These are phyloP conservation scores for Halictus ligatus DNA, from an alignment of 2,888 invertebrate genomes.

Conservation along the genomic window DNA sequence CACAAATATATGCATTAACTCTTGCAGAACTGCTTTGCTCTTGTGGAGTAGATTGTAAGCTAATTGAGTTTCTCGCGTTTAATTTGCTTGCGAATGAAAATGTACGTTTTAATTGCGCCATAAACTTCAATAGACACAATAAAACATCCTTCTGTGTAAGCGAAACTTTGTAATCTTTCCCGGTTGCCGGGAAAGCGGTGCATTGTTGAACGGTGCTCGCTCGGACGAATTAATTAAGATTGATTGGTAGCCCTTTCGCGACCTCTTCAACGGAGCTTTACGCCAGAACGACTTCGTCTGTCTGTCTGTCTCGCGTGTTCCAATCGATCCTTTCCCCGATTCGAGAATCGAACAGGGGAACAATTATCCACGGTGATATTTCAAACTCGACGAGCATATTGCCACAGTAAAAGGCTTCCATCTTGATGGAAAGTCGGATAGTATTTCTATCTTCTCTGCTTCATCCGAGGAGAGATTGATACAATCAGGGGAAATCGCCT, in stretches of 20 bases:
- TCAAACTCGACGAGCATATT: conserved; percentile 25
- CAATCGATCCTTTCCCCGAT: conserved; percentile 17
- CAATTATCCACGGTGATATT: conserved; percentile 24
- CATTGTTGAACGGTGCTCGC: conserved; percentile 24
- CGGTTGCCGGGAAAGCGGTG: neutral
- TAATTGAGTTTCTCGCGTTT: neutral
- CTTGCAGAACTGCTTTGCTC: neutral
- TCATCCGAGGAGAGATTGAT: neutral
- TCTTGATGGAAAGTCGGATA: neutral
- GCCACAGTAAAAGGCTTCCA: neutral
- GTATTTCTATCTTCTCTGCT: neutral
- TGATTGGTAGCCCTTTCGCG: conserved; percentile 48
- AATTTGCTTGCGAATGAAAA: neutral
- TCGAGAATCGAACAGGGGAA: neutral
- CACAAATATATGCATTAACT: neutral
- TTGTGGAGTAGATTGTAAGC: neutral
- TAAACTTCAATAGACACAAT: neutral
- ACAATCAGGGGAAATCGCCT: neutral
- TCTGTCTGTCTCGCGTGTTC: neutral
- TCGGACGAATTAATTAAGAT: conserved; percentile 57
- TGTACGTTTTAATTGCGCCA: neutral
- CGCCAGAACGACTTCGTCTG: conserved; percentile 30
- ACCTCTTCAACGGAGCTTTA: conserved; percentile 25
- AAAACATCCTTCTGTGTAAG: neutral
- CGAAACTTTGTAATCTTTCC: conserved; percentile 34